Evolutionary conservation across 2,113 vertebrate species (phyloP).

Genomic region (Acrocephalus kingi): DNA sequence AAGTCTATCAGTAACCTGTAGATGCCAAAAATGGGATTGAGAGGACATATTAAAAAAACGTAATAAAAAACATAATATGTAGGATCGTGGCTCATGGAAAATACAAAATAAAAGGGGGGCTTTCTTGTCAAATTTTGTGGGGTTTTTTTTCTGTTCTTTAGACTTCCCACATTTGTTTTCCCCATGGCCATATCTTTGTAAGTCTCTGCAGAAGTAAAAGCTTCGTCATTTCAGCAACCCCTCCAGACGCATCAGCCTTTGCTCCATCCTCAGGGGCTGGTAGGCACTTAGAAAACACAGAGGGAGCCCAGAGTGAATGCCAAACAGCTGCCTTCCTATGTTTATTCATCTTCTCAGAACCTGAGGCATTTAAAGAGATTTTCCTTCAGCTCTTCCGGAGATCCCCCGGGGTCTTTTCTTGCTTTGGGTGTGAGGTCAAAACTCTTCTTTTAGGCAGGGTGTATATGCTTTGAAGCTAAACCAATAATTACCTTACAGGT

Average conservation of each 20-base stretch:
- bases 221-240: neutral
- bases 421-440: neutral
- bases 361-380: neutral
- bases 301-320: neutral
- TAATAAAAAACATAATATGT: neutral
- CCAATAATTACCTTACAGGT: neutral
- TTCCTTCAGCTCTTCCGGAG: neutral
- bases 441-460: neutral
- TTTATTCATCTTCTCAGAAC: neutral
- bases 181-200: neutral
- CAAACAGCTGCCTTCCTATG: neutral
- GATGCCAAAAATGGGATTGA: neutral
- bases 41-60: neutral
- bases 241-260: fast-evolving
- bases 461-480: neutral
- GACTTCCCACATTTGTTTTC: neutral
- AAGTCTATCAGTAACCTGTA: neutral
- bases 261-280: neutral
- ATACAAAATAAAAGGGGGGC: neutral
- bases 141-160: neutral
- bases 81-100: neutral
- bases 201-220: neutral
- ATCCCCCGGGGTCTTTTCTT: neutral
- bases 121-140: neutral
- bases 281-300: neutral